phyloP scores from a whole-genome alignment of 2,113 vertebrate genomes.

The Tupaia chinensis region DNA sequence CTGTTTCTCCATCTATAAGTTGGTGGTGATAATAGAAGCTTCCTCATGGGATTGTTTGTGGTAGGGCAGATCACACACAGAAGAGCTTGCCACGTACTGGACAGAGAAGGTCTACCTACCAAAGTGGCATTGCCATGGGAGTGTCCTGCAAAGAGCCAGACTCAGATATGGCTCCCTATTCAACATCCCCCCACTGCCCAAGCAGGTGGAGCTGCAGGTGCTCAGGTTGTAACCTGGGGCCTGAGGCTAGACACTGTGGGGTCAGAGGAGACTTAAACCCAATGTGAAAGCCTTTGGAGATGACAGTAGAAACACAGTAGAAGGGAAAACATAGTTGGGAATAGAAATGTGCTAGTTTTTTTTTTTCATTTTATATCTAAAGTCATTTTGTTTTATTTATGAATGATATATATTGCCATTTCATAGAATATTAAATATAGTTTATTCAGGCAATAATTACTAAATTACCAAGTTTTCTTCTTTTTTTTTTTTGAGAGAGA shows the following conservation, averaged over 20 bases:
- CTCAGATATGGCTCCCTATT: rapidly evolving
- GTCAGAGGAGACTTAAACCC: background rate
- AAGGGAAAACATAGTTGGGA: background rate
- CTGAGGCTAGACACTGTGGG: background rate
- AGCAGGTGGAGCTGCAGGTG: background rate
- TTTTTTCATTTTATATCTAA: background rate
- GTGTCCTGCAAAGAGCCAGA: background rate
- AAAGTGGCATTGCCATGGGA: too few species aligned
- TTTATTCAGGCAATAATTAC: background rate
- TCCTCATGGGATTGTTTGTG: background rate
- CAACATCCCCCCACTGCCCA: rapidly evolving
- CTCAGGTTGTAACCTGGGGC: background rate
- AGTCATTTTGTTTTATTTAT: background rate
- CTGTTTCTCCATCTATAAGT: background rate
- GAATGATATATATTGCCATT: too few species aligned
- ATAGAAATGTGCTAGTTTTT: background rate
- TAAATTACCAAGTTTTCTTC: background rate
- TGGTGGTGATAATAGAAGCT: background rate
- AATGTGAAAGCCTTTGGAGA: background rate
- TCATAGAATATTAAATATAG: background rate
- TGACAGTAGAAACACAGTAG: background rate
- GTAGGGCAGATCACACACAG: too few species aligned
- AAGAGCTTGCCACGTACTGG: background rate
- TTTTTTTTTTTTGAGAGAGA: too few species aligned
- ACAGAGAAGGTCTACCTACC: too few species aligned